phyloP scores from a whole-genome alignment of 2,113 vertebrate genomes.

The Neogale vison region DNA sequence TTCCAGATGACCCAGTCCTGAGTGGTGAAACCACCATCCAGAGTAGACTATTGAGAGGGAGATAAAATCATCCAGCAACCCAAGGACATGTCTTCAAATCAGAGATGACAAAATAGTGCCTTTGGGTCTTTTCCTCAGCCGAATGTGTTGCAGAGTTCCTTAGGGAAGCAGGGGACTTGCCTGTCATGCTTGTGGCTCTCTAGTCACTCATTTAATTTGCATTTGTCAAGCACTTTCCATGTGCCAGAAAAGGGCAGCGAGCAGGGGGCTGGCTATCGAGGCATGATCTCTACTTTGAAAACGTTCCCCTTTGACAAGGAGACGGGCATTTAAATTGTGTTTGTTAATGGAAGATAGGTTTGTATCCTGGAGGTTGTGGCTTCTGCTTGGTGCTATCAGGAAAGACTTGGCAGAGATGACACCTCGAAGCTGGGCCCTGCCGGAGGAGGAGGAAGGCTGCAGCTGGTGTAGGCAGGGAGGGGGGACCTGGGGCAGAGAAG shows the following conservation, averaged over 20 bases:
- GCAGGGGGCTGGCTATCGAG: neutral
- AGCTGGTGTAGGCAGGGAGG: neutral
- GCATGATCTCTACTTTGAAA: neutral
- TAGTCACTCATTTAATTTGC: neutral
- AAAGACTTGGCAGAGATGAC: neutral
- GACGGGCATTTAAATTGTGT: neutral
- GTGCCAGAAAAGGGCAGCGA: neutral
- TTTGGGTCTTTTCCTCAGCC: neutral
- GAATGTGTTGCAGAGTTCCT: neutral
- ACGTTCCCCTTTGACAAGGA: neutral
- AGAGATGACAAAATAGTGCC: neutral
- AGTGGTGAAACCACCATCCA: neutral
- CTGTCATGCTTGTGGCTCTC: slow-evolving; percentile 12
- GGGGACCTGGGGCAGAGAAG: neutral
- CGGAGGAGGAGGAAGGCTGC: neutral
- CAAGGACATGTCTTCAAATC: neutral
- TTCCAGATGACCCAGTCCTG: slow-evolving; percentile 33
- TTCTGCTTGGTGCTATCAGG: neutral
- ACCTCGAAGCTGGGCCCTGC: neutral
- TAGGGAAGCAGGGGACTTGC: neutral
- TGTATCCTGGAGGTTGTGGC: neutral
- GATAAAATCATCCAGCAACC: neutral
- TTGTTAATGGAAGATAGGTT: neutral
- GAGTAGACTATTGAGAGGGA: slow-evolving; percentile 39
- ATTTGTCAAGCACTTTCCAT: neutral